Conservation (phyloP, 2,113 vertebrate genomes). For the Oxyruncus cristatus region DNA sequence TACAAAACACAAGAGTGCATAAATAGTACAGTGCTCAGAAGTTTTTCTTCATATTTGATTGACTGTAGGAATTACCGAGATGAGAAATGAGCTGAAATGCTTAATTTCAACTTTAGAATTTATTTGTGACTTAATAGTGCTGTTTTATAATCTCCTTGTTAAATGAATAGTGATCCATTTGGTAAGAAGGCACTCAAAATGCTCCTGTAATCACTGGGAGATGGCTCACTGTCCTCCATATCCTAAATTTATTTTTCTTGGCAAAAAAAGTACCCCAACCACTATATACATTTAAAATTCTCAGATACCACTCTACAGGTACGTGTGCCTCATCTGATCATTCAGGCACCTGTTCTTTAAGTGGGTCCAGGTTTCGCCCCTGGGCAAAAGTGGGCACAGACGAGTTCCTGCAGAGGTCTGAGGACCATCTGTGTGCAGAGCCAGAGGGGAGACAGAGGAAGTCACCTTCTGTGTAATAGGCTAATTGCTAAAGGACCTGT, state of each 20-base stretch:
- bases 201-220: neutral
- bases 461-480: neutral
- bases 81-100: neutral
- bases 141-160: neutral
- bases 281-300: neutral
- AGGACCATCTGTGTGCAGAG: neutral
- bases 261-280: rapidly evolving
- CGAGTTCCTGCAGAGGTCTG: neutral
- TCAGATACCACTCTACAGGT: neutral
- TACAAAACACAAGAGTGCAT: neutral
- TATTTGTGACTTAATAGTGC: neutral
- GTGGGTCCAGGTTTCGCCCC: neutral
- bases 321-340: neutral
- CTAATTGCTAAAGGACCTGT: neutral
- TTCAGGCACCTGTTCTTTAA: neutral
- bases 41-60: neutral
- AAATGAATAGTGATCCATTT: neutral
- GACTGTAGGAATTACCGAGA: neutral
- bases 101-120: neutral
- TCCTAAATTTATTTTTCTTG: neutral
- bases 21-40: neutral
- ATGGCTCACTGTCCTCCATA: neutral
- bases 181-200: neutral
- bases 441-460: neutral
- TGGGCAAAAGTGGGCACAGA: too few species aligned